Base-by-base conservation (phyloP, 1,140 invertebrate species). In the Leptonema lineaticorne region DNA sequence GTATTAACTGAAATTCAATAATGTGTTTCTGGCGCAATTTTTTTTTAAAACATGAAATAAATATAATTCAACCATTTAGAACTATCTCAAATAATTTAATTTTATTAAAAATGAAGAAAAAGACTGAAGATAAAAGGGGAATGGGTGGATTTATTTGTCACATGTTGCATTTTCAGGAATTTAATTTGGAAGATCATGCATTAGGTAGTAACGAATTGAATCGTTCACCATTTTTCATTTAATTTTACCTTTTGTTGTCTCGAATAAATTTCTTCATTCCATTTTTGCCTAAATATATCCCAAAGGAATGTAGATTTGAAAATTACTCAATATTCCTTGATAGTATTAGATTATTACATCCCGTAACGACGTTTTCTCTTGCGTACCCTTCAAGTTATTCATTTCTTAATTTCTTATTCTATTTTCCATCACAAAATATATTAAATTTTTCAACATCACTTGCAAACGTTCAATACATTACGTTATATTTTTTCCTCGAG, bases 161-260 rank as follows among this genome's bases (percentile, higher is more conserved):
- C 57, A 30, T 9, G 30, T 16, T 59, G 33, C 30, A 59, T 59
- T 59, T 33, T 59, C 28, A 59, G 57, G 57, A 59, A 59, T 59
- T 59, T 59, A 59, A 59, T 59, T 59, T 59, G 30, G 57, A 8
- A n/a, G 26, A 28, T 57, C 57, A 29, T 59, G 57, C 30, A 59
- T 59, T 29, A 59, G 28, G 20, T 24, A 24, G n/a, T 16, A 37
- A 59, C 57, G 57, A 59, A 59, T 59, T 30, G 57, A 20, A 37
- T 33, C 28, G 33, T 30, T 59, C 57, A 29, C 16, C 28, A 9
- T 18, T 59, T 53, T 20, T 53, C 37, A 16, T 41, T 41, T n/a
- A n/a, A 14, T 45, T 53, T 24, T 16, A 37, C 57, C 50, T 53
- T 53, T 22, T 24, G 24, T 50, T 22, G 7, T 46, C 16, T 3